Conservation (phyloP, 2,888 invertebrate species). For the Dasypogon diadema region DNA sequence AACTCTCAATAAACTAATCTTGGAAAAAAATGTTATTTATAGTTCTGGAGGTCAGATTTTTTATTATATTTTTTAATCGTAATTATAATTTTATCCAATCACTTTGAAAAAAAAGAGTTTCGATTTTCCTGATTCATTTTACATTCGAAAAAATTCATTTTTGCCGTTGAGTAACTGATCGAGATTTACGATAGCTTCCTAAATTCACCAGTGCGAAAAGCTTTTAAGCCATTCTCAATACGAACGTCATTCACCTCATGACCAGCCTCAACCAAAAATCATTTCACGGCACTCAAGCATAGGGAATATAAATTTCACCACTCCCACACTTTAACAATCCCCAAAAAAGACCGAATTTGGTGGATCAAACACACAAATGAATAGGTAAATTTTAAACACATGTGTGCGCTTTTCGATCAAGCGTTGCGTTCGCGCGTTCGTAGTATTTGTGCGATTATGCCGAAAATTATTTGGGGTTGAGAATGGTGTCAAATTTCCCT, state of each 20-base stretch:
- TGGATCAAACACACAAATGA: slow-evolving; percentile 22
- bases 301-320: not conserved
- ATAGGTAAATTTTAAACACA: not conserved
- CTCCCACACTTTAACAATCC: not conserved
- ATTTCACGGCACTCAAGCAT: not conserved
- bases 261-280: slow-evolving; percentile 41
- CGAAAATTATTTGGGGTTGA: slow-evolving; percentile 7
- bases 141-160: no score
- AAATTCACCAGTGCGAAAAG: not conserved
- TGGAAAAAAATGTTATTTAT: no score
- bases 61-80: no score
- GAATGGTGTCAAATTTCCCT: slow-evolving; percentile 37
- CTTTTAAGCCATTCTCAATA: not conserved
- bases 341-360: not conserved
- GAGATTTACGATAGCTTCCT: not conserved
- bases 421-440: no score
- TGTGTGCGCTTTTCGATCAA: not conserved
- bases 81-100: no score
- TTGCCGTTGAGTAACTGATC: no score
- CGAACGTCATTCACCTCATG: not conserved
- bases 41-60: no score
- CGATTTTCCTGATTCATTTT: no score
- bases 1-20: no score
- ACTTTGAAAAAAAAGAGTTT: no score
- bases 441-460: slow-evolving; percentile 14